A percentile compares a stretch with the other conserved stretches of the same genome.
These are phyloP conservation scores for Ochotona princeps DNA, from an alignment of 2,113 vertebrate genomes.

Conservation along the genomic window DNA sequence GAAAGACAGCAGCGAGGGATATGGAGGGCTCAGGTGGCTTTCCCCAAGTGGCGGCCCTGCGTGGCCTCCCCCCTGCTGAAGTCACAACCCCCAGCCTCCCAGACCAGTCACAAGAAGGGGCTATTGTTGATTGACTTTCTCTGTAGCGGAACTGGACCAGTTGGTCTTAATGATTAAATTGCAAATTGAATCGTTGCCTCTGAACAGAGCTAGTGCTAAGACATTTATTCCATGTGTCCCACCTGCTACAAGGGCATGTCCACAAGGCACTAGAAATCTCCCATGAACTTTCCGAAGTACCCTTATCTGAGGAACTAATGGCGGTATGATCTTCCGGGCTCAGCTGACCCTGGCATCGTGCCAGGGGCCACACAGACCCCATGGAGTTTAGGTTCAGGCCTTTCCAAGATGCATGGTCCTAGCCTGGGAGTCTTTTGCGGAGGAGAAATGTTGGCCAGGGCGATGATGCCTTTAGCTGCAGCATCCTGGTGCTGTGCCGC, in stretches of 20 bases:
- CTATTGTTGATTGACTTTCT: accelerated
- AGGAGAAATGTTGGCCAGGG: background rate
- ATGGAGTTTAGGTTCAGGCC: accelerated
- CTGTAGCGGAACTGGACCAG: background rate
- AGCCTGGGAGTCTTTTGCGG: background rate
- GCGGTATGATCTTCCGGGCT: background rate
- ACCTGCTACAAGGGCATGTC: too few relatives aligned
- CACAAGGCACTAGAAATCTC: too few relatives aligned
- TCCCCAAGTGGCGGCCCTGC: accelerated
- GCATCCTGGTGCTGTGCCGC: background rate
- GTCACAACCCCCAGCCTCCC: background rate
- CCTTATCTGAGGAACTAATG: too few relatives aligned
- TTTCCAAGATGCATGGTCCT: background rate
- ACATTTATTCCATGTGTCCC: background rate
- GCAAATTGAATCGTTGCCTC: background rate
- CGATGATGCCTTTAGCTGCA: accelerated
- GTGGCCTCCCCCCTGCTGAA: accelerated
- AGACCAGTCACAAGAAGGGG: background rate
- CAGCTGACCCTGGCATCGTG: background rate
- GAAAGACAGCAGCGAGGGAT: background rate
- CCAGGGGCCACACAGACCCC: background rate
- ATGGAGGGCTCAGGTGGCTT: background rate
- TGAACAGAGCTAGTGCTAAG: background rate
- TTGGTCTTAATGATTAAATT: background rate
- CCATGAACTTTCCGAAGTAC: too few relatives aligned